Percentiles rank a stretch among this genome's conserved stretches.
Evolutionary conservation across 1,140 invertebrate genomes (phyloP).

Genomic region (Tetramorium alpestre): DNA sequence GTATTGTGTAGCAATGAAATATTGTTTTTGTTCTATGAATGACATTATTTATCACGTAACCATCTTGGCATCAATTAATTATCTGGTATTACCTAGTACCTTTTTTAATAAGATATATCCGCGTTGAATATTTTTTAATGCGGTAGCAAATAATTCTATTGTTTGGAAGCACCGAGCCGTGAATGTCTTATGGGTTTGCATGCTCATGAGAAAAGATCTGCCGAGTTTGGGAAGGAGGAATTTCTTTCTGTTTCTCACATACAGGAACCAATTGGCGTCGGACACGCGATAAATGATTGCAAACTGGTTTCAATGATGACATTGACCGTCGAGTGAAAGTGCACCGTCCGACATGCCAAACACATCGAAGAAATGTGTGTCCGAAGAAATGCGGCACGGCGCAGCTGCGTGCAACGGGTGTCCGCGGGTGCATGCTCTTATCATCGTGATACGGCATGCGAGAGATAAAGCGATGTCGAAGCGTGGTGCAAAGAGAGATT

Average conservation of each 20-base stretch:
- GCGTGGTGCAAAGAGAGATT: not conserved
- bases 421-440: not conserved
- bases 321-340: conserved; percentile 80
- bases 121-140: not conserved
- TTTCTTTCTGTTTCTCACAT: not conserved
- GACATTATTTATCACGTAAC: not conserved
- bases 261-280: not conserved
- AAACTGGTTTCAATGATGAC: conserved; percentile 76
- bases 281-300: not conserved
- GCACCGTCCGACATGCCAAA: conserved; percentile 29
- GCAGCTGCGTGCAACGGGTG: not conserved
- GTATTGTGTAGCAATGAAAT: not conserved
- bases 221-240: too few relatives aligned
- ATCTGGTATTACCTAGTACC: not conserved
- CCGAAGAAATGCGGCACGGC: too few relatives aligned
- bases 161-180: not conserved
- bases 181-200: not conserved
- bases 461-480: not conserved
- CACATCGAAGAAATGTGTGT: conserved; percentile 3
- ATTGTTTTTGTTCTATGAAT: not conserved
- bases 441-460: not conserved
- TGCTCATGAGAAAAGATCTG: not conserved
- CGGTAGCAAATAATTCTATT: not conserved
- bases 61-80: not conserved
- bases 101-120: not conserved